Evolutionary conservation across 2,797 vertebrate species (phyloP), one percentile per base, ranked within the genome.

Genomic region (Brotogeris chrysoptera): DNA sequence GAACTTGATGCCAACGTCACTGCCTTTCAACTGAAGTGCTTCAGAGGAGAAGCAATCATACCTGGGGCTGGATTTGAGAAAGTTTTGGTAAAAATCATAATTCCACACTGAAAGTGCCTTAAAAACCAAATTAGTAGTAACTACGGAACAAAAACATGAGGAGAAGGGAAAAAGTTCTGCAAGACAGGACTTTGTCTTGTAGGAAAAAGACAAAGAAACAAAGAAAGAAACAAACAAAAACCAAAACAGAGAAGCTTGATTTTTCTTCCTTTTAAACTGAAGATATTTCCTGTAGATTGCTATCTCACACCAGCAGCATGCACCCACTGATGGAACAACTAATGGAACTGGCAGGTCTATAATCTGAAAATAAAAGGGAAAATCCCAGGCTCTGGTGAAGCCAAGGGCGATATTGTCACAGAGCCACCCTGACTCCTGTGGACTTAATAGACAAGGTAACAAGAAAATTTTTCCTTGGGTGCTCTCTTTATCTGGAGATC

Each of bases 401-500:
- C 55, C 66, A 66, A 60, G 15, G 70, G 82, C 89, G 91, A 59
- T 60, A 43, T 7, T 87, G 81, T 89, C 81, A 87, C 24, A 63
- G 17, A 86, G 70, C 59, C 83, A 39, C 59, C 43, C 38, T 65
- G 53, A 70, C 36, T 92, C 32, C 63, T 36, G 17, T 36, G 53
- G 50, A 74, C 59, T 92, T 96, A 91, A 69, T 82, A 91, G 61
- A 87, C 87, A 83, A 63, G 39, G 73, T 30, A 86, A 81, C 24
- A 76, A 68, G 13, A 44, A 36, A 24, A 13, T 61, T 79, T 61
- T 72, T 76, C 81, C 41, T 76, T 84, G 63, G 21, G 50, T 86
- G 64, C 43, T 84, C 5, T 86, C 66, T 72, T 93, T 92, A 93
- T 94, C 95, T 84, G 82, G 16, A 86, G 41, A 96, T 95, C 91